Conservation (phyloP, 2,113 vertebrate species). For the Zootoca vivipara region DNA sequence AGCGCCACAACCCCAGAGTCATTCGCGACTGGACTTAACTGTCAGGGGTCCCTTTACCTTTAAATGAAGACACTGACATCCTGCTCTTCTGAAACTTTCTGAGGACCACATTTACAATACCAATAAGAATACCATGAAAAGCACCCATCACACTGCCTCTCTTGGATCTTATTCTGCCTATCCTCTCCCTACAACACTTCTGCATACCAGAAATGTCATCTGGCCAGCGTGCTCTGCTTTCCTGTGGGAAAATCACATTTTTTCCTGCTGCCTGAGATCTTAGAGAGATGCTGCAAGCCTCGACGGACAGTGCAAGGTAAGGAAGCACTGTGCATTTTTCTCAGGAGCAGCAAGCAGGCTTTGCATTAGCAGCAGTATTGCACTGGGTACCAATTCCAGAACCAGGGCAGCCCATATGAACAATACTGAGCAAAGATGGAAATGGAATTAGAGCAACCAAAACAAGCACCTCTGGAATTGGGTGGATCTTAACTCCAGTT, state of each 20-base stretch:
- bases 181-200: too few species aligned
- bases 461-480: background rate
- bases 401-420: background rate
- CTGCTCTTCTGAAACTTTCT: background rate
- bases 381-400: background rate
- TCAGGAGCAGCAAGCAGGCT: too few species aligned
- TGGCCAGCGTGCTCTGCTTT: background rate
- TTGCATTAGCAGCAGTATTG: accelerated
- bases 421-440: background rate
- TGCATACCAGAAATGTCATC: background rate
- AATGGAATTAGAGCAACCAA: background rate
- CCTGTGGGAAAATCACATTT: background rate
- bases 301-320: accelerated
- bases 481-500: background rate
- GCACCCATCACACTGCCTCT: background rate
- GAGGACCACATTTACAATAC: background rate
- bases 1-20: too few species aligned
- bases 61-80: too few species aligned
- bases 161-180: background rate
- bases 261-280: background rate
- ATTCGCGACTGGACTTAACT: too few species aligned
- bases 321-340: accelerated
- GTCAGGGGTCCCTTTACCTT: too few species aligned
- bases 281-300: background rate
- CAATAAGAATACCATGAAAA: background rate